Evolutionary conservation across 53 echinoderm and acorn worm species (phyloP).

Genomic region (Glandiceps talaboti): DNA sequence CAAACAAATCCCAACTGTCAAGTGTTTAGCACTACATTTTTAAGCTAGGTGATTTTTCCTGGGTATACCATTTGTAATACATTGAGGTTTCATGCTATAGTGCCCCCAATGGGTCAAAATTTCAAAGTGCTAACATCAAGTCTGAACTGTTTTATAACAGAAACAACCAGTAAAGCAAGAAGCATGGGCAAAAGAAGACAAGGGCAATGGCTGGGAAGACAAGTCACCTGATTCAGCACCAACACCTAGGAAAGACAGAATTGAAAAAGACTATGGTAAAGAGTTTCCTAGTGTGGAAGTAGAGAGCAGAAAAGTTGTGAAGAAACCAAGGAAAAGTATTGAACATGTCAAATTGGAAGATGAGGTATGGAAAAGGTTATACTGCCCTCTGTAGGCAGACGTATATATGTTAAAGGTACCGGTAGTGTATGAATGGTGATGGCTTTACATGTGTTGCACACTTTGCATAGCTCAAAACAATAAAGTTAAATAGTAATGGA

Average conservation of each 20-base stretch:
- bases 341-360: constrained; percentile 78
- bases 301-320: constrained; percentile 59
- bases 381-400: too few species aligned
- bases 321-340: constrained; percentile 55
- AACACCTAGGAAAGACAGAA: constrained; percentile 65
- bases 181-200: constrained; percentile 26
- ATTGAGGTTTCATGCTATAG: not conserved
- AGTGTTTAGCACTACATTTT: too few species aligned
- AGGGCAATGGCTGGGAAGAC: constrained; percentile 17
- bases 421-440: too few species aligned
- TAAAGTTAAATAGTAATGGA: too few species aligned
- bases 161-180: not conserved
- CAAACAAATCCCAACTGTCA: too few species aligned
- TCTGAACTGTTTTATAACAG: not conserved
- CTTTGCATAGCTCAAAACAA: too few species aligned
- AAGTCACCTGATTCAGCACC: constrained; percentile 17
- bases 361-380: too few species aligned
- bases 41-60: too few species aligned
- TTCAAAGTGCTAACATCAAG: not conserved
- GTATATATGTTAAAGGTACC: too few species aligned
- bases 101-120: not conserved
- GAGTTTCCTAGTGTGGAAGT: constrained; percentile 85
- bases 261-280: constrained; percentile 63
- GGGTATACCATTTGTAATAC: too few species aligned
- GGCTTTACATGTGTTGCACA: too few species aligned